A percentile compares a stretch with the other conserved stretches of the same genome.
Conservation (phyloP, 2,797 vertebrate species). For the Rhabdomys pumilio region DNA sequence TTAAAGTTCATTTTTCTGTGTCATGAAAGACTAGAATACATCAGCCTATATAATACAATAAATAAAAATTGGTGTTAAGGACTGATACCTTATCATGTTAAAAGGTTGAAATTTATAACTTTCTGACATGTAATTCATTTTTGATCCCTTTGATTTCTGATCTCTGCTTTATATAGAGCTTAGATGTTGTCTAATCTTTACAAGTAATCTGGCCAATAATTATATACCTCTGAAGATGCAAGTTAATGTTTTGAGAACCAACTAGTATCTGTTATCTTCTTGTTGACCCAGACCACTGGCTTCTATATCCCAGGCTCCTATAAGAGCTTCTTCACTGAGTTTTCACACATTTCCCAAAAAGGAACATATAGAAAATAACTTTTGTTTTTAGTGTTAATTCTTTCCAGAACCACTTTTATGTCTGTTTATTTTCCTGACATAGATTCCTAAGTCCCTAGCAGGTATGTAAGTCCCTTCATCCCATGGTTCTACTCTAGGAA, state of each 20-base stretch:
- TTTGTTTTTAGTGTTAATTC: not conserved
- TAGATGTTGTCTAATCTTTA: not conserved
- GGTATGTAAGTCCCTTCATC: not conserved
- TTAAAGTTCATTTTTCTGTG: not conserved
- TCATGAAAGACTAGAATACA: not conserved
- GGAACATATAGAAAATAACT: conserved; percentile 10
- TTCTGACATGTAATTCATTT: conserved; percentile 11
- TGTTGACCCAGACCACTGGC: not conserved
- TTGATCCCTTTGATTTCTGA: not conserved
- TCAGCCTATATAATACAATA: not conserved
- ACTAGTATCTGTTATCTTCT: not conserved
- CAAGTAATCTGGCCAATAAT: conserved; percentile 33
- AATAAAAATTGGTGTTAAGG: not conserved
- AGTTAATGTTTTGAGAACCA: not conserved
- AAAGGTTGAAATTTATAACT: not conserved
- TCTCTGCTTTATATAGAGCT: not conserved
- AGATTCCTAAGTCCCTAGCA: not conserved
- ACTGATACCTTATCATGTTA: not conserved
- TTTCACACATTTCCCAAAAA: conserved; percentile 16
- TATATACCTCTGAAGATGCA: not conserved
- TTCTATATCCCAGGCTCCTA: not conserved
- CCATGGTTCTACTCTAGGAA: not conserved
- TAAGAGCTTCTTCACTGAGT: not conserved
- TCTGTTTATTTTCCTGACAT: conserved; percentile 2
- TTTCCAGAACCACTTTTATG: not conserved